Percentiles rank a stretch among this genome's conserved stretches.
Evolutionary conservation across 2,113 vertebrate genomes (phyloP).

Genomic region (Ranitomeya imitator): DNA sequence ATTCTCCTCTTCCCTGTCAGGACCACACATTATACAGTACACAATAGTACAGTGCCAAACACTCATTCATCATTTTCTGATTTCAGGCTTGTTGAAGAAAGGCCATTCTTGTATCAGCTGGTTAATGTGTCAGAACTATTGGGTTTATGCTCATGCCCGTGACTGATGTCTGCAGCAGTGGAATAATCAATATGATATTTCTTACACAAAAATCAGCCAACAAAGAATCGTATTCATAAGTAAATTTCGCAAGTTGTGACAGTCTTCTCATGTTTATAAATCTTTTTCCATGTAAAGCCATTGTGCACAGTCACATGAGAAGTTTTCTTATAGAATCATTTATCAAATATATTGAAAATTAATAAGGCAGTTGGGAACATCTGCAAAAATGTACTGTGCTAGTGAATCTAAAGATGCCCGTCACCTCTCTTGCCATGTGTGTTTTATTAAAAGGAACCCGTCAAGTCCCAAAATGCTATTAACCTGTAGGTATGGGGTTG

Average conservation of each 20-base stretch:
- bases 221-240: neutral
- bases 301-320: neutral
- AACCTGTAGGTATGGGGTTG: too few species aligned
- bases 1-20: constrained; percentile 25
- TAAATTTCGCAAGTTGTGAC: neutral
- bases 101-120: constrained; percentile 21
- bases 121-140: constrained; percentile 38
- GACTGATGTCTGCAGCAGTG: constrained; percentile 19
- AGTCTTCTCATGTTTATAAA: neutral
- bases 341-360: neutral
- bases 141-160: constrained; percentile 17
- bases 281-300: neutral
- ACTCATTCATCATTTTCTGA: constrained; percentile 32
- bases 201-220: neutral
- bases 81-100: constrained; percentile 37
- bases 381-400: neutral
- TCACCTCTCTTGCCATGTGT: too few species aligned
- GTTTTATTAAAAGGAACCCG: too few species aligned
- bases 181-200: constrained; percentile 35
- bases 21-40: constrained; percentile 43
- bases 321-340: neutral
- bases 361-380: neutral
- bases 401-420: neutral
- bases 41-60: constrained; percentile 6
- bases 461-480: too few species aligned